Evolutionary conservation across 2,797 vertebrate species (phyloP).

Genomic region (Tarsius wallacei): DNA sequence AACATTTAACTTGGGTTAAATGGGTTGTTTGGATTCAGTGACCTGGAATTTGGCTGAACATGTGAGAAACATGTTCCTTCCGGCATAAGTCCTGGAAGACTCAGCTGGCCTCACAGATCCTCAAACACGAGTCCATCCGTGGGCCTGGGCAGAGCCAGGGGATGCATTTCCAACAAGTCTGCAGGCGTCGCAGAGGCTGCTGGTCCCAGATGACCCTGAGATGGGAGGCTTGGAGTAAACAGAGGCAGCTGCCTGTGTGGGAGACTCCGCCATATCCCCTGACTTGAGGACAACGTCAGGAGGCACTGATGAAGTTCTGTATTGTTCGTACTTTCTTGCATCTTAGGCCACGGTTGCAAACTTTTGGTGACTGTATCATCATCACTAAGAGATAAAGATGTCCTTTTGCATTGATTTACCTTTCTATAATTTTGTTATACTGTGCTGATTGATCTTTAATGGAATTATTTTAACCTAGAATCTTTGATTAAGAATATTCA

Average conservation of each 20-base stretch:
- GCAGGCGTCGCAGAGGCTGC: background rate
- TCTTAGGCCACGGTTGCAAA: too few relatives aligned
- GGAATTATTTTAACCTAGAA: background rate
- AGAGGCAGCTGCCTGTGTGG: background rate
- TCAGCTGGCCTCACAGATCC: too few relatives aligned
- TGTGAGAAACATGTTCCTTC: background rate
- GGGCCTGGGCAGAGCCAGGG: too few relatives aligned
- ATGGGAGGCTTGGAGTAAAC: background rate
- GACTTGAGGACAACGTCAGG: background rate
- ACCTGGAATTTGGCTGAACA: background rate
- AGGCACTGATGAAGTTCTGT: fast-evolving
- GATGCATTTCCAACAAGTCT: background rate
- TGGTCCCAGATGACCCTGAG: fast-evolving
- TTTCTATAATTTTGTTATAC: background rate
- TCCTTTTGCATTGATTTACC: background rate
- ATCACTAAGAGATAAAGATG: background rate
- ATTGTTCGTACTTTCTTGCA: background rate
- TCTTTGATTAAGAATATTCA: background rate
- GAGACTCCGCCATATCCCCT: background rate
- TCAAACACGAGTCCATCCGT: background rate
- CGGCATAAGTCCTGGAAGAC: background rate
- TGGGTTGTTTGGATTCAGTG: background rate
- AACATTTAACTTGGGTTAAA: background rate
- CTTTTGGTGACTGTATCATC: background rate
- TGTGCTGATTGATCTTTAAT: background rate